Base-by-base conservation (phyloP, 2,888 invertebrate species). In the Eristalis intricaria region DNA sequence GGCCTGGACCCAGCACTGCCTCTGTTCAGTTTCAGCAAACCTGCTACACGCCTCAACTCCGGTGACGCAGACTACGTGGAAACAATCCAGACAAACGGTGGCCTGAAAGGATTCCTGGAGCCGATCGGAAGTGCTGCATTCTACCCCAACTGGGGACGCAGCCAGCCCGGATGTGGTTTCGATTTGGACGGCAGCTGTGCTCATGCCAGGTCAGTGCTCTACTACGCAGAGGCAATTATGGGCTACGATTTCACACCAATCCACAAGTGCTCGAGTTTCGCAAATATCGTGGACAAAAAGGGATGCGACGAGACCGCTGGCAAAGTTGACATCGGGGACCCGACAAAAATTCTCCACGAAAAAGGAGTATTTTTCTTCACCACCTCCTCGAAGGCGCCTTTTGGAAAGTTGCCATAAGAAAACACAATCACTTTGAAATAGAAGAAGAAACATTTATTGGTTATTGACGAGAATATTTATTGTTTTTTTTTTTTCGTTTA, bases 131-230 rank as follows among this genome's bases (percentile, higher is more conserved):
- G 92, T 90, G 92, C 92, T 90, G 92, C 93, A 90, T 93, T 94
- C 91, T 94, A 94, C 93, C 93, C 93, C 91, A 94, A 93, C 93
- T 91, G 92, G 89, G 91, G 93, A 92, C 93, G 93, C 91, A 92
- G 93, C 92, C 94, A 94, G 92, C 91, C 93, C 89, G 93, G 94
- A 92, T 94, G 94, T 92, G 93, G 92, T 89, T 90, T 89, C 87
- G 91, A 91, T 90, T 76, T 90, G 74, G 89, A 88, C 84, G 91
- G 90, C 60, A 79, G 80, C 5, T 94, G 94, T 89, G 90, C 94
- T 0, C 94, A 94, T 89, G 88, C 89, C 15, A 90, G 93, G 79
- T 89, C 92, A 0, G 92, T 92, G 83, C 26, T 88, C 58, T 92
- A 92, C 70, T 93, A 91, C 82, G 92, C 92, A 0, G 94, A 94